Percentiles rank a stretch among this genome's conserved stretches.
Conservation (phyloP, 2,888 invertebrate genomes). For the Chymomyza procnemis region DNA sequence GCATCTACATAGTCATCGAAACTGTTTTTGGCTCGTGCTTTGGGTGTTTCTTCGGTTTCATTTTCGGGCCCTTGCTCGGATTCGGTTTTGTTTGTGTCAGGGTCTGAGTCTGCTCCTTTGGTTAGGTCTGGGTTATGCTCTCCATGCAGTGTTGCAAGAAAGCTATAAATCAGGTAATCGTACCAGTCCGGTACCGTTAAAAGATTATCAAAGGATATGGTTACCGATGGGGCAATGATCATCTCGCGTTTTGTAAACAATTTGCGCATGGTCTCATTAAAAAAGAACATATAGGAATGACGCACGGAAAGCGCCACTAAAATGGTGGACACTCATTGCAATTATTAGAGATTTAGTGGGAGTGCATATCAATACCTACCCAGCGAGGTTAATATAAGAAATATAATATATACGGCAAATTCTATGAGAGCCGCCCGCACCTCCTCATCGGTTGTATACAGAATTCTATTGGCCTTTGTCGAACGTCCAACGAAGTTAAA, state of each 20-base stretch:
- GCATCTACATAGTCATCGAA: no score
- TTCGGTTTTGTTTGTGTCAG: background rate
- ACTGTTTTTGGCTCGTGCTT: no score
- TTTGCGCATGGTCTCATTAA: slow-evolving; percentile 53
- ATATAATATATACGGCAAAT: slow-evolving; percentile 54
- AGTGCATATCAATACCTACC: slow-evolving; percentile 35
- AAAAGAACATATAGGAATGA: slow-evolving; percentile 58
- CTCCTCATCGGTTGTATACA: slow-evolving; percentile 59
- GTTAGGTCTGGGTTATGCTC: slow-evolving; percentile 9
- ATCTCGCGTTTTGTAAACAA: slow-evolving; percentile 48
- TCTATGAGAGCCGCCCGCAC: slow-evolving; percentile 62
- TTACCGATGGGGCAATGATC: slow-evolving; percentile 38
- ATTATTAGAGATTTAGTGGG: background rate
- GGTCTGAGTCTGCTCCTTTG: no score
- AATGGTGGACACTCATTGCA: background rate
- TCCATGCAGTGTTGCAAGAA: slow-evolving; percentile 52
- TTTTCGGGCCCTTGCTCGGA: background rate
- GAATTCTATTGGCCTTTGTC: slow-evolving; percentile 27
- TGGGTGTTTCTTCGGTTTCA: no score
- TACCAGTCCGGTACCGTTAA: slow-evolving; percentile 62
- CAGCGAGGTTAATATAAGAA: slow-evolving; percentile 52
- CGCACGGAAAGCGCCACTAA: slow-evolving; percentile 57
- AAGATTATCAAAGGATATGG: slow-evolving; percentile 47
- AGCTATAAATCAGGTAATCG: slow-evolving; percentile 51
- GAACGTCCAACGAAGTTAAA: no score